Conservation (phyloP, 37 sponge, comb jelly and placozoan genomes). For the Oopsacas minuta region DNA sequence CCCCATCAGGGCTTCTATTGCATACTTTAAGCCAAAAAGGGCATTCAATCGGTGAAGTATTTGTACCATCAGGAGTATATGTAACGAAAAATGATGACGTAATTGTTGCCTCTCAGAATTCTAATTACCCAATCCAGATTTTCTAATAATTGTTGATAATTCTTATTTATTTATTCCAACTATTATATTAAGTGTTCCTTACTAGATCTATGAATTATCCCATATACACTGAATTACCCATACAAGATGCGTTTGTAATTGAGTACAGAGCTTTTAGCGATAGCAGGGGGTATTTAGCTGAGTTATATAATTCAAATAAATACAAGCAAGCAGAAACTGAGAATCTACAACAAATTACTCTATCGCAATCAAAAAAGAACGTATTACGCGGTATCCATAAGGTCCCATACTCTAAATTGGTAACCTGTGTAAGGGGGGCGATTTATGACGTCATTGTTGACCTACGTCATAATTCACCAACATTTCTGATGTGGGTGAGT, state of each 20-base stretch:
- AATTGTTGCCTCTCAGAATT: not conserved
- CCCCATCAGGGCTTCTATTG: not conserved
- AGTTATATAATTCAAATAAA: not conserved
- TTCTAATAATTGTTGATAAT: not conserved
- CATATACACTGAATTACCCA: not conserved
- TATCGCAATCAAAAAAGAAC: not conserved
- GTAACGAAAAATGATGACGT: not conserved
- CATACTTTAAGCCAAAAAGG: not conserved
- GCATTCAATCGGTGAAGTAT: not conserved
- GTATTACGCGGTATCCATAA: slow-evolving; percentile 6
- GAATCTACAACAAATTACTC: not conserved
- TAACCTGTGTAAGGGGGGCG: not conserved
- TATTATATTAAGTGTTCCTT: not conserved
- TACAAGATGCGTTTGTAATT: not conserved
- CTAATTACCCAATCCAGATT: not conserved
- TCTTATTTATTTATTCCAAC: not conserved
- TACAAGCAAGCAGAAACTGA: not conserved
- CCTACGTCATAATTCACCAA: not conserved
- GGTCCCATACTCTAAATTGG: not conserved
- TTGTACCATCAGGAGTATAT: not conserved
- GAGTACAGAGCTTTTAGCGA: slow-evolving; percentile 6
- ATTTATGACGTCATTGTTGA: slow-evolving; percentile 19
- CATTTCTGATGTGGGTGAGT: not conserved
- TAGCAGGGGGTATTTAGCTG: not conserved
- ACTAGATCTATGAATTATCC: not conserved